Evolutionary conservation across 2,888 invertebrate genomes (phyloP).

Genomic region (Caenorhabditis sp.): DNA sequence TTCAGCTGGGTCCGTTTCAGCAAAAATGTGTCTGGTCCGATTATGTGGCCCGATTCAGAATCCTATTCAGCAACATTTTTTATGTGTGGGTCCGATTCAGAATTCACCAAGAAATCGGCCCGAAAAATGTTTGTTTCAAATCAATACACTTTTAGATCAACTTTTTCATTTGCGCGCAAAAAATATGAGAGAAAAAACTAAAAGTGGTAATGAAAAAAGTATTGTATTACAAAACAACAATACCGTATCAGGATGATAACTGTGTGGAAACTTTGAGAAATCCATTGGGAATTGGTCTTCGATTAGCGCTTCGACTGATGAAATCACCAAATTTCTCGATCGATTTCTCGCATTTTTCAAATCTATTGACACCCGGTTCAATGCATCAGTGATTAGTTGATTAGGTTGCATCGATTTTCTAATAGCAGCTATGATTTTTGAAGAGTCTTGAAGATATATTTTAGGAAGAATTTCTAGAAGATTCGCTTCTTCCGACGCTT

Average conservation of each 20-base stretch:
- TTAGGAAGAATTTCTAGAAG: constrained; percentile 26
- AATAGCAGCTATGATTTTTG: constrained; percentile 19
- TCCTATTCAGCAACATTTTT: too few species aligned
- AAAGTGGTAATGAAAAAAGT: background rate
- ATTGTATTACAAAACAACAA: background rate
- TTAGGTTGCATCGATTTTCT: constrained; percentile 11
- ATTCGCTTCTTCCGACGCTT: constrained; percentile 28
- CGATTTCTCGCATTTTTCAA: constrained; percentile 8
- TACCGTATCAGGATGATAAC: constrained; percentile 13
- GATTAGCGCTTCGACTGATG: background rate
- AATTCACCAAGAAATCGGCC: too few species aligned
- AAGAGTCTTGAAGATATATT: constrained; percentile 16
- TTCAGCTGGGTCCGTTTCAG: too few species aligned
- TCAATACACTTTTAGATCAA: background rate
- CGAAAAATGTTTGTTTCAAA: too few species aligned
- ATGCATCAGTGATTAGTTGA: constrained; percentile 11
- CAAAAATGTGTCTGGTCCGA: too few species aligned
- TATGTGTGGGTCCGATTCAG: too few species aligned
- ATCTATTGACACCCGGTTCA: background rate
- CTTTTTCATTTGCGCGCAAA: background rate
- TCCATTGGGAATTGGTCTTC: constrained; percentile 9
- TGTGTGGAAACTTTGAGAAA: constrained; percentile 21
- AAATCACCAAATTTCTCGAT: background rate
- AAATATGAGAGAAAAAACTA: background rate
- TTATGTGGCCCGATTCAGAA: too few species aligned